Evolutionary conservation across 2,113 vertebrate genomes (phyloP).

Genomic region (Eonycteris spelaea): DNA sequence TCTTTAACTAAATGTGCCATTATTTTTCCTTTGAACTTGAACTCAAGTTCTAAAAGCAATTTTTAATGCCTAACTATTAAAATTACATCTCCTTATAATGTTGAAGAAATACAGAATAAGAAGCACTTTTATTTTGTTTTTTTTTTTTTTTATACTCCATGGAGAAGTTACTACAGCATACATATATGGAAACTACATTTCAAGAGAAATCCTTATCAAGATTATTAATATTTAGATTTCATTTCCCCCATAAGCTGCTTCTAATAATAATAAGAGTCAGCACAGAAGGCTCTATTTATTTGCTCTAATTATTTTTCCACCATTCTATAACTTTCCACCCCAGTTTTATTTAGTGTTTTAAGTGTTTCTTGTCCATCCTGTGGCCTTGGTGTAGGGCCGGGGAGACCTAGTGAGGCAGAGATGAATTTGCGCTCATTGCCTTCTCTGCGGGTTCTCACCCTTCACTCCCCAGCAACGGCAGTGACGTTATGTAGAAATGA

Average conservation of each 20-base stretch:
- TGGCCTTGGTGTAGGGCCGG: too few species aligned
- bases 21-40: neutral
- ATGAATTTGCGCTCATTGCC: neutral
- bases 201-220: neutral
- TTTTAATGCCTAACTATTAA: neutral
- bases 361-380: neutral
- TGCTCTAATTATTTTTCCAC: neutral
- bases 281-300: neutral
- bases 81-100: neutral
- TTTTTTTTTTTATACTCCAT: neutral
- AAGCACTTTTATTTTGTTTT: neutral
- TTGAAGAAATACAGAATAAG: neutral
- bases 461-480: fast-evolving
- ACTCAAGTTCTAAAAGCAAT: neutral
- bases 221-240: neutral
- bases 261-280: neutral
- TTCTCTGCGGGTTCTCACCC: neutral
- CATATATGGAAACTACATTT: neutral
- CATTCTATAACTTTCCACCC: neutral
- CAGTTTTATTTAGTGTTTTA: neutral
- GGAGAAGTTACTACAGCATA: neutral
- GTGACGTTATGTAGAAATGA: neutral
- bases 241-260: neutral
- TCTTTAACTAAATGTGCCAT: neutral
- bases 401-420: neutral